Evolutionary conservation across 2,113 vertebrate species (phyloP).

Genomic region (Leucopsar rothschildi): DNA sequence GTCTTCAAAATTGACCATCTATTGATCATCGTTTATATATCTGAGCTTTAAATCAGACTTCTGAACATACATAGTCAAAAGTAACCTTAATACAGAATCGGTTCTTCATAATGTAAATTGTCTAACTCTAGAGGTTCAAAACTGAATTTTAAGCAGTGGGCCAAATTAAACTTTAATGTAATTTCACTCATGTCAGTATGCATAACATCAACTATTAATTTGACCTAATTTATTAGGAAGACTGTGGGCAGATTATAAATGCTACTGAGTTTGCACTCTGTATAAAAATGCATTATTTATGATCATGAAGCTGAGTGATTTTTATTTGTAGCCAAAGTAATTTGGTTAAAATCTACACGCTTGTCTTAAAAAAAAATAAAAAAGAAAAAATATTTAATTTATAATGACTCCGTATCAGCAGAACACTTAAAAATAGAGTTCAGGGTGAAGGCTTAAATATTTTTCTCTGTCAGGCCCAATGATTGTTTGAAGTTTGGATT

Average conservation of each 20-base stretch:
- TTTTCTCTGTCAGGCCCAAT: neutral
- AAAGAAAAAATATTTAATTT: neutral
- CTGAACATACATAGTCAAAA: neutral
- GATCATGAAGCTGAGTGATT: neutral
- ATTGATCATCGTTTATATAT: neutral
- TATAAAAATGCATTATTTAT: slow-evolving; percentile 15
- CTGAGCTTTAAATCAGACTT: neutral
- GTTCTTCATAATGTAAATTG: slow-evolving; percentile 29
- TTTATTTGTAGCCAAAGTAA: slow-evolving; percentile 13
- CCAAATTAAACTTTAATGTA: slow-evolving; percentile 56
- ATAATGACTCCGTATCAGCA: neutral
- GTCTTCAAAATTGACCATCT: neutral
- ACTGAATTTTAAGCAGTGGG: slow-evolving; percentile 25
- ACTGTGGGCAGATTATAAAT: slow-evolving; percentile 46
- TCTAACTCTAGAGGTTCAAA: slow-evolving; percentile 40
- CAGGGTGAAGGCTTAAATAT: neutral
- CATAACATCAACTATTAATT: slow-evolving; percentile 51
- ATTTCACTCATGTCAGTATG: slow-evolving; percentile 58
- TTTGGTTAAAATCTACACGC: neutral
- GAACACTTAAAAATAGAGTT: neutral
- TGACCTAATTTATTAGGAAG: slow-evolving; percentile 54
- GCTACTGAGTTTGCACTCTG: slow-evolving; percentile 7
- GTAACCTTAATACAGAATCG: neutral
- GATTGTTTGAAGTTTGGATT: neutral
- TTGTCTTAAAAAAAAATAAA: neutral